Percentiles rank a stretch among this genome's conserved stretches.
These are phyloP conservation scores for Thalpophila matura DNA, from an alignment of 2,888 invertebrate species.

Conservation along the genomic window DNA sequence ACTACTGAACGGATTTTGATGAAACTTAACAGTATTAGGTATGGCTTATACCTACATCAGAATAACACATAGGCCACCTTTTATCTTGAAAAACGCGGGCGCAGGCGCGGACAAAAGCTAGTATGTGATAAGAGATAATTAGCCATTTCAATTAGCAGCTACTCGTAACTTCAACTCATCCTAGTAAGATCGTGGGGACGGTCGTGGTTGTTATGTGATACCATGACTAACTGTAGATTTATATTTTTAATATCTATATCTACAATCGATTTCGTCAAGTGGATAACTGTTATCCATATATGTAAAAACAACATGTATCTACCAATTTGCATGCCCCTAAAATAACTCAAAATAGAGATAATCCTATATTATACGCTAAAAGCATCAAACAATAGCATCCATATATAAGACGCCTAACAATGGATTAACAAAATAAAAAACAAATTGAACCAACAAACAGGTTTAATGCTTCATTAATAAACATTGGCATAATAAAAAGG, in stretches of 20 bases:
- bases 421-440: constrained; percentile 9
- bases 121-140: no score
- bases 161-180: no score
- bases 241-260: no score
- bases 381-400: background rate
- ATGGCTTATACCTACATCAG: no score
- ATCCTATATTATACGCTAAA: constrained; percentile 10
- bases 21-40: no score
- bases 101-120: no score
- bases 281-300: background rate
- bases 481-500: constrained; percentile 13
- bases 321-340: constrained; percentile 4
- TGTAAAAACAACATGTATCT: background rate
- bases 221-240: background rate
- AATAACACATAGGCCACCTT: no score
- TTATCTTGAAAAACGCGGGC: no score
- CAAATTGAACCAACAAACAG: constrained; percentile 17
- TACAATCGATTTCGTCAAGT: background rate
- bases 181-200: no score
- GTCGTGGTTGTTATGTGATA: background rate
- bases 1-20: no score
- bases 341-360: constrained; percentile 20
- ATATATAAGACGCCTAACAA: constrained; percentile 16
- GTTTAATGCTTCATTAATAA: constrained; percentile 20
- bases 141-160: no score